These are phyloP conservation scores for Rhabdomys pumilio DNA, from an alignment of 2,797 vertebrate species.

Conservation along the genomic window DNA sequence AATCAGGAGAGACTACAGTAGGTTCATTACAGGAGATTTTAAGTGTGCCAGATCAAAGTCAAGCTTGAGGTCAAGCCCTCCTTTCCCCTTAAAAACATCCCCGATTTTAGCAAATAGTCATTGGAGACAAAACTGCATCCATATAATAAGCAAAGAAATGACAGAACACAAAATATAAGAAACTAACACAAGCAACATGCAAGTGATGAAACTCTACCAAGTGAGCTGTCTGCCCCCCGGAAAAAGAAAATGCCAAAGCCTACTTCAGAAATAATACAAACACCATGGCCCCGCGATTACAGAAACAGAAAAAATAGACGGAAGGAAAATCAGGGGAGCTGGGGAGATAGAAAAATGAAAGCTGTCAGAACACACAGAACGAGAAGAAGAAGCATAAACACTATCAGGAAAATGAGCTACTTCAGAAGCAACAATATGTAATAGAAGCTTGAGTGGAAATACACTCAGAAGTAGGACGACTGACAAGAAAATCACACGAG, in stretches of 20 bases:
- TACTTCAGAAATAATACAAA: neutral
- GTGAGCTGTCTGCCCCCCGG: neutral
- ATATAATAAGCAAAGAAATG: neutral
- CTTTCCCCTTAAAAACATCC: neutral
- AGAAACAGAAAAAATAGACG: slow-evolving; percentile 25
- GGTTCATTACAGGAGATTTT: neutral
- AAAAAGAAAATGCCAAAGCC: slow-evolving; percentile 14
- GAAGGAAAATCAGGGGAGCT: slow-evolving; percentile 13
- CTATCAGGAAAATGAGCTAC: slow-evolving; percentile 46
- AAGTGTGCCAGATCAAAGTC: neutral
- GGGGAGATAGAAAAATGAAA: slow-evolving; percentile 12
- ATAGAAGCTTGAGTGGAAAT: slow-evolving; percentile 49
- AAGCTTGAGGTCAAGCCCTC: neutral
- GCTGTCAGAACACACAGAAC: neutral
- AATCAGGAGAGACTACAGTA: neutral
- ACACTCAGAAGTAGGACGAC: slow-evolving; percentile 33
- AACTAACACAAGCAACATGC: slow-evolving; percentile 42
- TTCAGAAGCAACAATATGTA: slow-evolving; percentile 46
- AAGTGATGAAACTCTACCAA: slow-evolving; percentile 13
- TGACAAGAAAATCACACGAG: slow-evolving; percentile 16
- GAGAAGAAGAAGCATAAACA: neutral
- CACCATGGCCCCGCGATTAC: neutral
- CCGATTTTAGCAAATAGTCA: neutral
- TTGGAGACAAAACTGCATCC: neutral
- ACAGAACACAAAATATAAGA: neutral